These are phyloP conservation scores for Athetis lepigone DNA, from an alignment of 2,888 invertebrate genomes.

Conservation along the genomic window DNA sequence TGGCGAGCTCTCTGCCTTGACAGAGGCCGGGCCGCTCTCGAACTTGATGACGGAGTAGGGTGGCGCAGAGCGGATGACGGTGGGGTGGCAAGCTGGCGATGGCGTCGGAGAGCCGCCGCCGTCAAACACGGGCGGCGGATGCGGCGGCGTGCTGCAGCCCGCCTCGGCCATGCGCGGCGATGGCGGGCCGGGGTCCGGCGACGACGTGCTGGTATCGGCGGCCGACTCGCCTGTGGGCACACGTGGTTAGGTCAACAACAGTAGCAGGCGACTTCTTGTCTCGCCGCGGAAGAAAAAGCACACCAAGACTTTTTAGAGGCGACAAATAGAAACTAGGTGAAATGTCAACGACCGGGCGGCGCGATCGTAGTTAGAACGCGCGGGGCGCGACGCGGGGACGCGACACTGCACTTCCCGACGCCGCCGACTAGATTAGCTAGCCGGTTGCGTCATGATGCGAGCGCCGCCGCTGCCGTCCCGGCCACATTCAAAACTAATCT, in stretches of 20 bases:
- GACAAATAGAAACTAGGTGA: constrained; percentile 90
- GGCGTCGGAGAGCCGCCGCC: constrained; percentile 86
- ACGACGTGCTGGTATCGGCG: constrained; percentile 98
- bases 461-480: constrained; percentile 74
- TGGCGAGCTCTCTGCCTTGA: constrained; percentile 79
- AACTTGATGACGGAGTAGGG: constrained; percentile 91
- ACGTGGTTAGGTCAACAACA: constrained; percentile 79
- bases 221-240: constrained; percentile 95
- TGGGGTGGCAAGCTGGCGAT: constrained; percentile 86
- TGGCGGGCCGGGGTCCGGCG: constrained; percentile 96
- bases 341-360: constrained; percentile 89
- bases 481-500: constrained; percentile 77
- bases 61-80: constrained; percentile 91
- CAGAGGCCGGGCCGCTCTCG: constrained; percentile 84
- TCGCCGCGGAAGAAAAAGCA: constrained; percentile 78
- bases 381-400: constrained; percentile 88
- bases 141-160: constrained; percentile 92
- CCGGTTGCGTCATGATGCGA: constrained; percentile 88
- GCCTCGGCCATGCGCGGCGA: constrained; percentile 95
- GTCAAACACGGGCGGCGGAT: constrained; percentile 89
- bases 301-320: constrained; percentile 83
- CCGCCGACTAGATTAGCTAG: constrained; percentile 90
- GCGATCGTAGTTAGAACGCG: constrained; percentile 84
- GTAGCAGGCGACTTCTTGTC: constrained; percentile 66
- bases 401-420: constrained; percentile 91